Conservation (phyloP, 2,113 vertebrate species). For the Tetrao urogallus region DNA sequence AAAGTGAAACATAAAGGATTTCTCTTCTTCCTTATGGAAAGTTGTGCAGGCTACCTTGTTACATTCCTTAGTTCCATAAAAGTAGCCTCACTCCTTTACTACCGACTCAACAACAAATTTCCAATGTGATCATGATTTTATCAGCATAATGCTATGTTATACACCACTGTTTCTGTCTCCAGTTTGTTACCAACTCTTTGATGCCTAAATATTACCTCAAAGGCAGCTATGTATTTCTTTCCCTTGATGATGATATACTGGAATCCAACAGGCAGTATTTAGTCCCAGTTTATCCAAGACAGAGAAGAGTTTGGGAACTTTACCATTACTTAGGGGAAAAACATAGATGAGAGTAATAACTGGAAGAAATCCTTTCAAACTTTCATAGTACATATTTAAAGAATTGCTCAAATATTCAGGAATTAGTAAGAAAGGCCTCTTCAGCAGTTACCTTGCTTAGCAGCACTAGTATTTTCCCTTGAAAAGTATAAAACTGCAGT, state of each 20-base stretch:
- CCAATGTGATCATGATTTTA: not conserved
- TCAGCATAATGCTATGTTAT: not conserved
- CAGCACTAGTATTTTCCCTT: not conserved
- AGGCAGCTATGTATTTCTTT: not conserved
- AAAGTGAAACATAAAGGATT: slow-evolving; percentile 59
- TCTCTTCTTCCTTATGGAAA: slow-evolving; percentile 52
- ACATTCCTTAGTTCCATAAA: slow-evolving; percentile 36
- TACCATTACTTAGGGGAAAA: not conserved
- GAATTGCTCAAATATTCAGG: not conserved
- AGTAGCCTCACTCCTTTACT: not conserved
- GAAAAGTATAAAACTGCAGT: not conserved
- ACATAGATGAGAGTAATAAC: not conserved
- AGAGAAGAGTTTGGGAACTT: not conserved
- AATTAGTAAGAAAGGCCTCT: not conserved
- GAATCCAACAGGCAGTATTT: not conserved
- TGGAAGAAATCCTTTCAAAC: not conserved
- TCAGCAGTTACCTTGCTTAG: not conserved
- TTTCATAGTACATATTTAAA: not conserved
- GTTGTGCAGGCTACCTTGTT: slow-evolving; percentile 41
- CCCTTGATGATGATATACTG: not conserved
- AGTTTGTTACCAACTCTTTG: not conserved
- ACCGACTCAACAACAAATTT: not conserved
- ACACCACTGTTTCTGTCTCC: not conserved
- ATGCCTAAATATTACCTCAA: not conserved
- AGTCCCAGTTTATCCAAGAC: not conserved